Evolutionary conservation across 2,113 vertebrate species (phyloP).

Genomic region (Burhinus oedicnemus): DNA sequence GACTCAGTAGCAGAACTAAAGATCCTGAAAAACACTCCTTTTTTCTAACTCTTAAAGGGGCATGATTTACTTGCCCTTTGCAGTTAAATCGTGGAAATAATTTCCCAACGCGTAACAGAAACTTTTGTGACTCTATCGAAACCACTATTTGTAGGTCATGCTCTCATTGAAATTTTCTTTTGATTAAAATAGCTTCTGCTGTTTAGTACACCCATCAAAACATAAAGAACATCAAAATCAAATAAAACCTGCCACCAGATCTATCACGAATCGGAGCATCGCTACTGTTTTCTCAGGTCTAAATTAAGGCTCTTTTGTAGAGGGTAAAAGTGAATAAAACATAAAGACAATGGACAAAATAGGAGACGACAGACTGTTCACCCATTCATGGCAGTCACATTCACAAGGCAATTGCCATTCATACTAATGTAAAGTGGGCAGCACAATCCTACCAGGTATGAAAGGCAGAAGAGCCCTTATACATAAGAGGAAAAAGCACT

Average conservation of each 20-base stretch:
- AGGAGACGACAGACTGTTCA: background rate
- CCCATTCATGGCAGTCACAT: background rate
- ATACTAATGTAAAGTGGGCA: background rate
- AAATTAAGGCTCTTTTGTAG: background rate
- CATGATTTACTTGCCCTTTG: conserved; percentile 16
- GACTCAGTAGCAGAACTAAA: conserved; percentile 22
- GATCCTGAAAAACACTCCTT: background rate
- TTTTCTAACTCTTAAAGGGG: background rate
- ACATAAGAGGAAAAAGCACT: conserved; percentile 42
- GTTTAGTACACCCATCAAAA: background rate
- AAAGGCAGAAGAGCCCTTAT: conserved; percentile 43
- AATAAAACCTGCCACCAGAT: conserved; percentile 25
- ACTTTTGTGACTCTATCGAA: conserved; percentile 17
- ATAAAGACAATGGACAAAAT: conserved; percentile 46
- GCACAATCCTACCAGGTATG: conserved; percentile 24
- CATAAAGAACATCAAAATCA: conserved; percentile 7
- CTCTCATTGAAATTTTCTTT: background rate
- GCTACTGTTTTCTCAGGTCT: background rate
- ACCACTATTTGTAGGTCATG: background rate
- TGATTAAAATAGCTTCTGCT: conserved; percentile 6
- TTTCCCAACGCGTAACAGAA: conserved; percentile 4
- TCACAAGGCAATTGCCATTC: conserved; percentile 36
- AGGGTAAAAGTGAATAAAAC: conserved; percentile 38
- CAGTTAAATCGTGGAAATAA: background rate
- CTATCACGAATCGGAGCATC: background rate